Evolutionary conservation across 2,888 invertebrate species (phyloP), one percentile per base, ranked within the genome.

Genomic region (Idaea dimidiata): DNA sequence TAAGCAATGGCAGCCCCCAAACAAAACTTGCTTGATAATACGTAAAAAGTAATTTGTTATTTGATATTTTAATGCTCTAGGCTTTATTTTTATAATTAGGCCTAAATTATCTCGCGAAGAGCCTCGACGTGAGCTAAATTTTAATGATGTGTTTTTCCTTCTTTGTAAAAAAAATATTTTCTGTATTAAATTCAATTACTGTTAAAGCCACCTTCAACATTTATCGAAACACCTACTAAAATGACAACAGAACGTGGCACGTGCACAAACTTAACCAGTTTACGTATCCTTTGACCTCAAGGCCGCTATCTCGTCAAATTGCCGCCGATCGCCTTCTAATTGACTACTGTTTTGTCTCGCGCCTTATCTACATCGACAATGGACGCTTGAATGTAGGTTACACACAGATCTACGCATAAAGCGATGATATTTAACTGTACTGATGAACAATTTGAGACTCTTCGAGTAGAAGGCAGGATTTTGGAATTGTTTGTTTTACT

Each of bases 291-390:
- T 14, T 43, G 43, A 43, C 43, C 43, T 43, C 43, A 43, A 43
- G 43, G 43, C 43, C 43, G 43, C 43, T 43, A 43, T 43, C 8
- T 43, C 43, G 10, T 43, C 43, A 10, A 43, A 43, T 43, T 14
- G 43, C 14, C 43, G 10, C 43, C 43, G 43, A 43, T 43, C 10
- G 43, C 43, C 43, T 43, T 43, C 10, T 43, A 43, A 43, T 43
- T 43, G 43, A 43, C 43, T 43, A 43, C 43, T 43, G 43, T 43
- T 43, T 43, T 43, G 43, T 43, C 43, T 43, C 43, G 43, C 43
- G 43, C 43, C 43, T 43, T 43, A 43, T 43, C 43, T 43, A 8
- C n/a, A n/a, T 7, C 10, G 43, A 43, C 43, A 43, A 43, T 43
- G 43, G 43, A 43, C 43, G 14, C 43, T 14, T 10, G 10, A 43